These are phyloP conservation scores for Macrotus californicus DNA, from an alignment of 2,113 vertebrate species.

Conservation along the genomic window DNA sequence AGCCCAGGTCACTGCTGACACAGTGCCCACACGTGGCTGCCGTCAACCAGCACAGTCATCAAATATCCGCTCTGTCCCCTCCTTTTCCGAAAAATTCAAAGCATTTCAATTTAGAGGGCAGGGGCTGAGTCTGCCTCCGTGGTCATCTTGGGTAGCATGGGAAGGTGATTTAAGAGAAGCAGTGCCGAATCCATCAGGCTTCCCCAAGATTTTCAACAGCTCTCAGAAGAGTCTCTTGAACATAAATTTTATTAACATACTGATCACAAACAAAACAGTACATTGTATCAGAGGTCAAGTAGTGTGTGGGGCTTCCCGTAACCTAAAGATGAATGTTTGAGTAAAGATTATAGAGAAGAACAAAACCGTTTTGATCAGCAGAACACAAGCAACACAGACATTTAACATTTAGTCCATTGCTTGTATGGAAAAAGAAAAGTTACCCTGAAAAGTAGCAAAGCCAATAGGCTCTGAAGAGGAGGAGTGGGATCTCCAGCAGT, in stretches of 20 bases:
- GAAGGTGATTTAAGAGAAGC: neutral
- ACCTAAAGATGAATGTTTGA: neutral
- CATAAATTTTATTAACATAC: neutral
- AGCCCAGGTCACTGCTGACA: neutral
- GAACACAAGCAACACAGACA: neutral
- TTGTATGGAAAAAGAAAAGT: neutral
- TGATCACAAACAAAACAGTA: constrained; percentile 17
- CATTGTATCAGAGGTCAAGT: neutral
- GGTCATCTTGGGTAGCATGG: neutral
- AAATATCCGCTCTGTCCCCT: neutral
- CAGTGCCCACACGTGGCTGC: neutral
- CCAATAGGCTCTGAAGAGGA: neutral
- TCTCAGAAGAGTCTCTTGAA: constrained; percentile 27
- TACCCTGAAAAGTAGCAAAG: neutral
- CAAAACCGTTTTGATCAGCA: neutral
- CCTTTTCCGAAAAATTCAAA: neutral
- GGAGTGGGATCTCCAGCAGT: neutral
- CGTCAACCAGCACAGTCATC: neutral
- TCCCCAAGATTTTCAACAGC: neutral
- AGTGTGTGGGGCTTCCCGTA: neutral
- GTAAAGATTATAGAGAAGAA: neutral
- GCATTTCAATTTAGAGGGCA: neutral
- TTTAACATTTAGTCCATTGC: neutral
- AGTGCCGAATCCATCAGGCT: neutral
- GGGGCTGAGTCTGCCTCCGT: rapidly evolving